Conservation (phyloP, 2,888 invertebrate genomes). For the Macrophya alboannulata region DNA sequence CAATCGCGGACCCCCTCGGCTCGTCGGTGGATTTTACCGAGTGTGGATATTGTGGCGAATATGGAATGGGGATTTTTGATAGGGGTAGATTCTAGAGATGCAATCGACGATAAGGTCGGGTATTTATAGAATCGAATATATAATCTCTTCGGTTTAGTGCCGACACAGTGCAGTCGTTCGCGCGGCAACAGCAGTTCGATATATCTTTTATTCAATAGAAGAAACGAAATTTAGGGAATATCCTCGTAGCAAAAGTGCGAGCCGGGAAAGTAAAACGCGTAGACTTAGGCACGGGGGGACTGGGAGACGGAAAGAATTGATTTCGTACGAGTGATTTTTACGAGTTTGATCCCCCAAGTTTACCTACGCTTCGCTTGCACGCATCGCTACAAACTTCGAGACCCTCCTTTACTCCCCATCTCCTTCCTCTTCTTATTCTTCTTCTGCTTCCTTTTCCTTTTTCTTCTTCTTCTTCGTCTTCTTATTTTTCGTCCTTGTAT, state of each 20-base stretch:
- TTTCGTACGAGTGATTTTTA: conserved; percentile 52
- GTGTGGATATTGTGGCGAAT: conserved; percentile 5
- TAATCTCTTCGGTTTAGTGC: conserved; percentile 50
- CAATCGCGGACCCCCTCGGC: background rate
- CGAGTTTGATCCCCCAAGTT: conserved; percentile 44
- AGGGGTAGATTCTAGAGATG: background rate
- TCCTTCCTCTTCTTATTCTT: background rate
- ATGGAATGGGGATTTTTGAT: conserved; percentile 11
- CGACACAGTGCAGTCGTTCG: conserved; percentile 44
- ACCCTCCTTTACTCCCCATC: background rate
- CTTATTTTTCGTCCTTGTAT: background rate
- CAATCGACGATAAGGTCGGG: conserved; percentile 47
- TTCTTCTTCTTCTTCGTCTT: background rate
- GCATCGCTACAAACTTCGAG: conserved; percentile 18
- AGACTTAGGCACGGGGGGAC: background rate
- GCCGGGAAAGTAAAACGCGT: conserved; percentile 14
- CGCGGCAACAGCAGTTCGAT: conserved; percentile 19
- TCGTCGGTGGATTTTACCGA: conserved; percentile 1
- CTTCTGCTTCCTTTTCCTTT: background rate
- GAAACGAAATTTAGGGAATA: conserved; percentile 47
- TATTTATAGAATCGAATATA: conserved; percentile 55
- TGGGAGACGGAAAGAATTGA: conserved; percentile 32
- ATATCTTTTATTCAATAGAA: conserved; percentile 53
- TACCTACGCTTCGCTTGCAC: conserved; percentile 13
- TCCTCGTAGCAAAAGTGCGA: conserved; percentile 1